Base-by-base conservation (phyloP, 2,888 invertebrate species). In the Craniophora ligustri region DNA sequence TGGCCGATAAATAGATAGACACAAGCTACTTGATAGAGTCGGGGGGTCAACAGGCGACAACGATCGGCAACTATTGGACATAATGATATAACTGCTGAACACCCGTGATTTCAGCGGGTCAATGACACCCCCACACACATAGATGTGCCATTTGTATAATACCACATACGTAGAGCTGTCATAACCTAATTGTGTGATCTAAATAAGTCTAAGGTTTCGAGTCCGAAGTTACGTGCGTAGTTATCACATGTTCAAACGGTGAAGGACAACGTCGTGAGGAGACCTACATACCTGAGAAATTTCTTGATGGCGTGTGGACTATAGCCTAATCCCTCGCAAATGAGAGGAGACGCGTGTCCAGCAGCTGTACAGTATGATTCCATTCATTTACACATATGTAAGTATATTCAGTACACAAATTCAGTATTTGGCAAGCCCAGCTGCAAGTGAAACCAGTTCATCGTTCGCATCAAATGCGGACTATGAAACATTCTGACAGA, bases 31-130 rank as follows among this genome's bases (percentile, higher is more conserved):
- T 88, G 85, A 70, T 72, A 57, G 81, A 78, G 86, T 86, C 83
- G 82, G 59, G 59, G 75, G 88, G 88, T 90, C 88, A 91, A 91
- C 83, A 85, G 86, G 84, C 86, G 78, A 75, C 78, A 82, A 86
- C 82, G 82, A 84, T 81, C 78, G 77, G 76, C 78, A 77, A 80
- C 70, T 82, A 82, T 82, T 86, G 82, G 80, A 79, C 81, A 81
- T 88, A 87, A 89, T 83, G 74, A 86, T 84, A 84, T 88, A 86
- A 86, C 84, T 80, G 84, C 78, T 79, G 76, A 75, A 86, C 84
- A 87, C 85, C 88, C 86, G 87, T 88, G 89, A 90, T 89, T 91
- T 86, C 84, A 85, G 81, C 70, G 72, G 86, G 87, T 88, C 91
- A 84, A 85, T 83, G 90, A 87, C 89, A 82, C 76, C 72, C n/a